Conservation (phyloP, 2,113 vertebrate species). For the Amazona vittata region DNA sequence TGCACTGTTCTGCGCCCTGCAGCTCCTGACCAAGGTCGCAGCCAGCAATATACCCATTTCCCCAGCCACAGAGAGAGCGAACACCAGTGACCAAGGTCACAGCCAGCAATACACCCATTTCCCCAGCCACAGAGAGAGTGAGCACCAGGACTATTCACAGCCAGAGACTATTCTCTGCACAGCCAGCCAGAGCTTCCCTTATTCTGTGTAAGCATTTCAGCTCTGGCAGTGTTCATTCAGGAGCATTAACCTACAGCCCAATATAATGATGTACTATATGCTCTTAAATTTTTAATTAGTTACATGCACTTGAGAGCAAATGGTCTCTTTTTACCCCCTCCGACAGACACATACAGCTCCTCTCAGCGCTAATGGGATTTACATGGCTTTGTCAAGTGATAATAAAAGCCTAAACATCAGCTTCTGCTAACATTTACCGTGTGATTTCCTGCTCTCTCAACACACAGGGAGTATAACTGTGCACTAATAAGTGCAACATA, state of each 20-base stretch:
- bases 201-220: neutral
- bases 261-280: conserved; percentile 7
- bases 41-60: accelerated
- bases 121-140: accelerated
- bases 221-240: conserved; percentile 4
- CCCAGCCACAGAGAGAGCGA: accelerated
- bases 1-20: neutral
- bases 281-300: conserved; percentile 54
- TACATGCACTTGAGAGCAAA: neutral
- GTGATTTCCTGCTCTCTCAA: conserved; percentile 30
- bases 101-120: neutral
- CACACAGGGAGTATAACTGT: neutral
- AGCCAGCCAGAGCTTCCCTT: neutral
- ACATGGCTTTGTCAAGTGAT: conserved; percentile 44
- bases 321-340: neutral
- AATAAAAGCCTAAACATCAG: conserved; percentile 12
- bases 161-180: neutral
- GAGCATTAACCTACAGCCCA: conserved; percentile 20
- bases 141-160: neutral
- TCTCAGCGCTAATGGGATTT: conserved; percentile 1
- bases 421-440: conserved; percentile 3
- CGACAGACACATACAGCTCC: neutral
- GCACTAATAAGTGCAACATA: neutral
- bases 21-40: neutral
- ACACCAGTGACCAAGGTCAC: neutral